Evolutionary conservation across 2,797 vertebrate genomes (phyloP).

Genomic region (Staurois parvus): DNA sequence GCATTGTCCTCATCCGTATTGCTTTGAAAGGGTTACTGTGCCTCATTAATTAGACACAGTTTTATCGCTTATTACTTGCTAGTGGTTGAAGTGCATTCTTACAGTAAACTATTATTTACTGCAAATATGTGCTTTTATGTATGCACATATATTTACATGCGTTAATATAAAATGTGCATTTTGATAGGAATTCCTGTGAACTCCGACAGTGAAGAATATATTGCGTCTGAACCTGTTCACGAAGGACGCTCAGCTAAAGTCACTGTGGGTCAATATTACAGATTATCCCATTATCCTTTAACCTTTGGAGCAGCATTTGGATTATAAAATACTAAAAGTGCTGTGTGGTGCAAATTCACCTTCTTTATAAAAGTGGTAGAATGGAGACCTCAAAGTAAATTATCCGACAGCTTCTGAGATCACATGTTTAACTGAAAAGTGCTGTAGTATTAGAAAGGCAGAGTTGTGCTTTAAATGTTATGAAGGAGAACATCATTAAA

Average conservation of each 20-base stretch:
- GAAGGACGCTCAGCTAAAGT: conserved; percentile 13
- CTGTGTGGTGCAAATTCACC: conserved; percentile 8
- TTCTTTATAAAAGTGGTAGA: not conserved
- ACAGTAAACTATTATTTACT: conserved; percentile 45
- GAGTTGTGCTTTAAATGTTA: too few relatives aligned
- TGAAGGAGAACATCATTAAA: too few relatives aligned
- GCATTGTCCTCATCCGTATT: not conserved
- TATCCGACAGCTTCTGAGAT: not conserved
- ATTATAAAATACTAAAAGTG: conserved; percentile 32
- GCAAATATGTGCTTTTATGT: conserved; percentile 27
- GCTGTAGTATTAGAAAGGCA: not conserved
- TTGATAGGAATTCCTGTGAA: conserved; percentile 43
- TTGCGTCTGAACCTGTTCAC: not conserved
- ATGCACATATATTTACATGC: conserved; percentile 62
- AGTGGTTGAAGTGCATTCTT: conserved; percentile 29
- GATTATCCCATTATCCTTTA: conserved; percentile 59
- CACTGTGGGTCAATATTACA: conserved; percentile 46
- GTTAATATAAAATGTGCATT: conserved; percentile 59
- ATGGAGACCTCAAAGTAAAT: not conserved
- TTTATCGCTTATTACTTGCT: conserved; percentile 34
- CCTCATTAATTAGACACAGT: conserved; percentile 24
- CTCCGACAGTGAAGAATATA: conserved; percentile 17
- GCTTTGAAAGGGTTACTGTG: not conserved
- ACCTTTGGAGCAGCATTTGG: conserved; percentile 8
- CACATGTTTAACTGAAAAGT: not conserved